Evolutionary conservation across 2,888 invertebrate genomes (phyloP).

Genomic region (Lordiphosa fenestrarum): DNA sequence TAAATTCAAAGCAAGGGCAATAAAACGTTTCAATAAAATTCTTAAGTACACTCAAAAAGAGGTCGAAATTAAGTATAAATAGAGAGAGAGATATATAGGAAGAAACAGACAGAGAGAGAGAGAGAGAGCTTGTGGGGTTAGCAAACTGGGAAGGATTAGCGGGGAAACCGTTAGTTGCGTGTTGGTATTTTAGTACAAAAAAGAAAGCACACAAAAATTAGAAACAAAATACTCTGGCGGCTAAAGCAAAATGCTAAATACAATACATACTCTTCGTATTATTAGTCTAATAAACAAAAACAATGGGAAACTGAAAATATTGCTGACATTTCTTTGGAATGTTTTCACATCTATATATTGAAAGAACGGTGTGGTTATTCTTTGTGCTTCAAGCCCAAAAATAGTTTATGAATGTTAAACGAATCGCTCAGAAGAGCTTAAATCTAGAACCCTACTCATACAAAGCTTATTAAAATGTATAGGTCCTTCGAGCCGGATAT

Average conservation of each 20-base stretch:
- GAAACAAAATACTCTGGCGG: slow-evolving; percentile 25
- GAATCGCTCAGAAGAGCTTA: no score
- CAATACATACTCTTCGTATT: not conserved
- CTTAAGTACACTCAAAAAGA: slow-evolving; percentile 20
- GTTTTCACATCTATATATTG: no score
- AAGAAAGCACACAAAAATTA: not conserved
- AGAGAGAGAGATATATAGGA: slow-evolving; percentile 9
- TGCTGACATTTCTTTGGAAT: slow-evolving; percentile 1
- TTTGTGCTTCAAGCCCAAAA: no score
- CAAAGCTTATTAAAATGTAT: no score
- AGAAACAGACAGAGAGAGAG: slow-evolving; percentile 4
- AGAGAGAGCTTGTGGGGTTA: slow-evolving; percentile 12
- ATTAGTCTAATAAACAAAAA: slow-evolving; percentile 3
- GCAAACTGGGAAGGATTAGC: slow-evolving; percentile 8
- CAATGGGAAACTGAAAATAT: not conserved
- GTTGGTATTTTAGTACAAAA: not conserved
- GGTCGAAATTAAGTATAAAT: slow-evolving; percentile 29
- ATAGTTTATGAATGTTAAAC: no score
- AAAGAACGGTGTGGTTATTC: no score
- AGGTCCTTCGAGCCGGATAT: no score
- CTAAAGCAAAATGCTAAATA: slow-evolving; percentile 35
- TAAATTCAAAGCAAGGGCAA: slow-evolving; percentile 61
- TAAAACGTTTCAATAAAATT: slow-evolving; percentile 44
- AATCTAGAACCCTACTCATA: no score
- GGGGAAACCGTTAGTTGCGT: slow-evolving; percentile 44